Conservation (phyloP, 1,140 invertebrate genomes). For the Eufriesea mexicana region DNA sequence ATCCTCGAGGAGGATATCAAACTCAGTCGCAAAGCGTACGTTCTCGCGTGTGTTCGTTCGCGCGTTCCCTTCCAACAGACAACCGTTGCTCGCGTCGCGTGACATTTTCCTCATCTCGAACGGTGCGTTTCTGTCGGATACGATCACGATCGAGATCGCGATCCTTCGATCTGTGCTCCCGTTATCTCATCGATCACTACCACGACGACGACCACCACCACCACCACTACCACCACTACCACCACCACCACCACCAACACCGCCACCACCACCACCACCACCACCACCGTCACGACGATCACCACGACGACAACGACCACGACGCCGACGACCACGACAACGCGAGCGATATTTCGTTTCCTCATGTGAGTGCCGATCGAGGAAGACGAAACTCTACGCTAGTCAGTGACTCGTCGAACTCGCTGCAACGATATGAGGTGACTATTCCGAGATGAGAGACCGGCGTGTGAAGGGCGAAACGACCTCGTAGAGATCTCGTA, state of each 20-base stretch:
- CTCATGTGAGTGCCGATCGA: constrained; percentile 5
- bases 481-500: not conserved
- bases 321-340: no score
- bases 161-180: not conserved
- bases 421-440: constrained; percentile 18
- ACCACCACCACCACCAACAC: no score
- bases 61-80: not conserved
- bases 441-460: not conserved
- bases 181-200: no score
- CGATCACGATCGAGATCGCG: no score
- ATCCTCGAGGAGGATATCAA: constrained; percentile 65
- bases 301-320: no score
- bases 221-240: no score
- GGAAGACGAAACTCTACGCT: not conserved
- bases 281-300: no score
- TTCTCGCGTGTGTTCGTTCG: constrained; percentile 54
- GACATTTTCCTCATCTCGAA: not conserved
- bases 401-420: constrained; percentile 30
- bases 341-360: not conserved
- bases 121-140: not conserved
- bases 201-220: no score
- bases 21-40: constrained; percentile 68
- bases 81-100: not conserved
- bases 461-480: not conserved
- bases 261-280: no score